Evolutionary conservation across 2,888 invertebrate genomes (phyloP), one percentile per base, ranked within the genome.

Genomic region (Drosophila phalerata): DNA sequence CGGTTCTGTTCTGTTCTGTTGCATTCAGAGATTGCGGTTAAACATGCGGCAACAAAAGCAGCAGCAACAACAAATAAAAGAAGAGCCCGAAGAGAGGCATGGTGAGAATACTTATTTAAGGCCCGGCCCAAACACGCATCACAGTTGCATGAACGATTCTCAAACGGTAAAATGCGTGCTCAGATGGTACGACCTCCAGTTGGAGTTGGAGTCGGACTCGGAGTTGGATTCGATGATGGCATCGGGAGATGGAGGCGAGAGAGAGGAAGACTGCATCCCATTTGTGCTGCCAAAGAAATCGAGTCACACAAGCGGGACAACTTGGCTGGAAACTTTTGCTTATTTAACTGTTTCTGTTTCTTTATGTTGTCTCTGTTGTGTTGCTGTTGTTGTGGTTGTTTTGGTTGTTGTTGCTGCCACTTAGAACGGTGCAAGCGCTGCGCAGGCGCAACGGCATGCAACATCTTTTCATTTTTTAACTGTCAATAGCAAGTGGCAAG

Each of bases 81-180:
- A 61, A 47, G 61, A 42, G 61, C 22, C 47, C 45, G 40, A 42
- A 45, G 56, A 45, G 56, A 40, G 49, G 61, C 47, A 58, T 55
- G 43, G 66, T 69, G 69, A 74, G 72, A 77, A 73, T 70, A 52
- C 68, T 72, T 61, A 56, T 69, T 74, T 58, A 61, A 67, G 66
- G 74, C 76, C 62, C 53, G 65, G 56, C 65, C 73, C 71, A 77
- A 81, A 83, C 78, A 80, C 78, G 80, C 57, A 57, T 19, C 80
- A 78, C 71, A 69, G 73, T 73, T 64, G 64, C 75, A 76, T 76
- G 77, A 70, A 53, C 51, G 60, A 53, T 61, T 47, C 69, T 65
- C 69, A 71, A 83, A 81, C 85, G 85, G 85, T 85, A 85, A 85
- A 85, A 85, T 85, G 84, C 85, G 84, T 84, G 84, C 71, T 79